phyloP scores from a whole-genome alignment of 2,113 vertebrate species.

The Hippocampus barbouri region DNA sequence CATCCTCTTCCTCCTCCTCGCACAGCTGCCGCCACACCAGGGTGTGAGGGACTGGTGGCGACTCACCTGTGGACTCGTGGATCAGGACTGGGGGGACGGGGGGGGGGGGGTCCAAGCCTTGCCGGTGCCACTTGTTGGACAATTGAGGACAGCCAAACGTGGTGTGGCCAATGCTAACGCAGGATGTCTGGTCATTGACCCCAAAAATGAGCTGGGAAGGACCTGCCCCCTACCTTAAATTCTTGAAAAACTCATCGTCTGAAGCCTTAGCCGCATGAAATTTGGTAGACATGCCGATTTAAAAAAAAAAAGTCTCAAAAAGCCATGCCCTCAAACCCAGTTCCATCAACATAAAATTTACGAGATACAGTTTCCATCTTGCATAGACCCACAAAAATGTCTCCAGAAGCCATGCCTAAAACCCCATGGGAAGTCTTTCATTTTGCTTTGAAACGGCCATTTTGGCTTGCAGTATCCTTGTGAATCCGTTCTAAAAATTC shows the following conservation, averaged over 20 bases:
- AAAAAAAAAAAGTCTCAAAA: too few relatives aligned
- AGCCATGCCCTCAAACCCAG: not conserved
- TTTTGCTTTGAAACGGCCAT: not conserved
- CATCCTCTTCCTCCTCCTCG: slow-evolving; percentile 72
- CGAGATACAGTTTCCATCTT: not conserved
- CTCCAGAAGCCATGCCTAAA: not conserved
- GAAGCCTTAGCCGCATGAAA: not conserved
- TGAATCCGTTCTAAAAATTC: too few relatives aligned
- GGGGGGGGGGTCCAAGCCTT: not conserved
- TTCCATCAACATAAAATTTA: not conserved
- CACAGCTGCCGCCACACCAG: slow-evolving; percentile 85
- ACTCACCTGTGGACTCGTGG: slow-evolving; percentile 3
- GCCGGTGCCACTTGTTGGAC: not conserved
- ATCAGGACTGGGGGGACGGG: not conserved
- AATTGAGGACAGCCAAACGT: not conserved
- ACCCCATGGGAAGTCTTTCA: not conserved
- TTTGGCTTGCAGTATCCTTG: too few relatives aligned
- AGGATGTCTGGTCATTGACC: not conserved
- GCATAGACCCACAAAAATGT: too few relatives aligned
- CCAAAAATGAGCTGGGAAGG: not conserved
- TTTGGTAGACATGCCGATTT: not conserved
- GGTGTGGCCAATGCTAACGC: too few relatives aligned
- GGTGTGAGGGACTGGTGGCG: slow-evolving; percentile 65
- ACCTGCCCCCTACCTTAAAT: not conserved
- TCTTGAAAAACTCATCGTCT: not conserved